Evolutionary conservation across 64 coral and sea anemone species (phyloP).

Genomic region (Trachythela sp.): DNA sequence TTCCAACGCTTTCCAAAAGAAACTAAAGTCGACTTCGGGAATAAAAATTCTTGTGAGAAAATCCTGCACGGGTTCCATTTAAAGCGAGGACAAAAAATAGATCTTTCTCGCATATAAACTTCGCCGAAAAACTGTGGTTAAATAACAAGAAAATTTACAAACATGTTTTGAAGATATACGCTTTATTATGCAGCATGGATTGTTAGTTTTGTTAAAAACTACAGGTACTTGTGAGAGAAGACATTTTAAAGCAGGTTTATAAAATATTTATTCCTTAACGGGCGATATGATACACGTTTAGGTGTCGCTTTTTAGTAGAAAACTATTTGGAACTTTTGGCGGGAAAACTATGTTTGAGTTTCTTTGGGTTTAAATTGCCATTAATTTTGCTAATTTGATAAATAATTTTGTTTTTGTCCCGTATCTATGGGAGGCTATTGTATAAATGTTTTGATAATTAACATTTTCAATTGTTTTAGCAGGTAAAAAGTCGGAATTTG

Average conservation of each 20-base stretch:
- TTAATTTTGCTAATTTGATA: neutral
- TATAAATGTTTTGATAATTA: neutral
- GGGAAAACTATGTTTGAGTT: neutral
- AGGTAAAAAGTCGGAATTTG: neutral
- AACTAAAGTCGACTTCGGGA: neutral
- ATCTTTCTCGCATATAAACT: neutral
- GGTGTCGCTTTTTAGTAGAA: neutral
- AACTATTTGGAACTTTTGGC: neutral
- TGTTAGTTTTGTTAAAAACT: neutral
- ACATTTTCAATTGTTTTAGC: neutral
- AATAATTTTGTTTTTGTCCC: neutral
- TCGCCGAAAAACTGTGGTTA: neutral
- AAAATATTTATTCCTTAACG: neutral
- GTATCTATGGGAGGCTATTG: neutral
- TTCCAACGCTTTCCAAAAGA: neutral
- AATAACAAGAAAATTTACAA: neutral
- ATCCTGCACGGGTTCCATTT: conserved; percentile 4
- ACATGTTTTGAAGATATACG: neutral
- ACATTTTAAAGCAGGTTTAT: neutral
- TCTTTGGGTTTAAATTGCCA: neutral
- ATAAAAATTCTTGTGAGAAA: neutral
- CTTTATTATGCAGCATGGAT: neutral
- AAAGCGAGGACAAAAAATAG: neutral
- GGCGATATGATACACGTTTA: neutral
- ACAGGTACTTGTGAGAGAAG: neutral